Evolutionary conservation across 2,888 invertebrate genomes (phyloP).

Genomic region (Cremastinae sp.): DNA sequence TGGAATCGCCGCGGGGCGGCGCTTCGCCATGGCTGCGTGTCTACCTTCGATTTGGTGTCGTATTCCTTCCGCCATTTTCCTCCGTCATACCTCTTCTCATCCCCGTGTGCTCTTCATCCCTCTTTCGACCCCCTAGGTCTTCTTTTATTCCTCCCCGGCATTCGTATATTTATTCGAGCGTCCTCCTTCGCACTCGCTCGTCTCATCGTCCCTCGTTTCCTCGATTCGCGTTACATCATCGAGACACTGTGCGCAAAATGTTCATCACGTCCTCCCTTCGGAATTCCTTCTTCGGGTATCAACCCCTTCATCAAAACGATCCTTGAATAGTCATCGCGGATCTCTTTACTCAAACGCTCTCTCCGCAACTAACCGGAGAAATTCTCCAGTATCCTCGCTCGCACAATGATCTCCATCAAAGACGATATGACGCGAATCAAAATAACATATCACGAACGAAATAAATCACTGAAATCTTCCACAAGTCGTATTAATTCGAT

Average conservation of each 20-base stretch:
- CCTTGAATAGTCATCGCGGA: constrained; percentile 60
- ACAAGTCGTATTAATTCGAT: too few relatives aligned
- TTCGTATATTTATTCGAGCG: constrained; percentile 20
- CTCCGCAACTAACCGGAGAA: not conserved
- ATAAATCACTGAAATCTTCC: too few relatives aligned
- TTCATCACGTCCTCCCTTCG: constrained; percentile 15
- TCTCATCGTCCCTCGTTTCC: constrained; percentile 9
- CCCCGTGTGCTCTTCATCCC: constrained; percentile 56
- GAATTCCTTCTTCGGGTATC: constrained; percentile 15
- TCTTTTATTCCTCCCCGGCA: constrained; percentile 48
- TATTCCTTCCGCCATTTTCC: constrained; percentile 78
- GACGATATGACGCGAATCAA: too few relatives aligned
- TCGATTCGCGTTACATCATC: constrained; percentile 24
- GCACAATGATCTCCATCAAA: not conserved
- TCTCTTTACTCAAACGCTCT: constrained; percentile 23
- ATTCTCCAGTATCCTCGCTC: not conserved
- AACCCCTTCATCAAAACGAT: constrained; percentile 68
- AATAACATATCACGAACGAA: too few relatives aligned
- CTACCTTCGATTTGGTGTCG: constrained; percentile 80
- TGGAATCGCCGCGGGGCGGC: constrained; percentile 78
- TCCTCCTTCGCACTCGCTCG: not conserved
- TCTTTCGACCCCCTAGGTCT: constrained; percentile 60
- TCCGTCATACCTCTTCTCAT: constrained; percentile 63
- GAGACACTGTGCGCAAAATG: constrained; percentile 10
- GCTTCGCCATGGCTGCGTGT: constrained; percentile 78